A percentile compares a stretch with the other conserved stretches of the same genome.
These are phyloP conservation scores for Choreutis nemorana DNA, from an alignment of 2,888 invertebrate species.

Conservation along the genomic window DNA sequence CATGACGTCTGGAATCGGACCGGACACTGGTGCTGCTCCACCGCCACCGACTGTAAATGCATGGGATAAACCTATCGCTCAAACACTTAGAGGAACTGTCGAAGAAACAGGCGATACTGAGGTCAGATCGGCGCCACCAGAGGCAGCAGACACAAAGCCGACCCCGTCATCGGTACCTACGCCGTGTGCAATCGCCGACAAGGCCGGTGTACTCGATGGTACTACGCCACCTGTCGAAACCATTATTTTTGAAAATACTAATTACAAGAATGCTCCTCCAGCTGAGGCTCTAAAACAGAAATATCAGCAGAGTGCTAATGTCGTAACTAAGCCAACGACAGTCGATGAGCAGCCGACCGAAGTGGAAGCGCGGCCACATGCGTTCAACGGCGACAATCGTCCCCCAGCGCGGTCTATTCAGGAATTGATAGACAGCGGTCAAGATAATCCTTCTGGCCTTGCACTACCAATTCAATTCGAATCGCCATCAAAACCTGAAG, in stretches of 20 bases:
- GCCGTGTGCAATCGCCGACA: constrained; percentile 39
- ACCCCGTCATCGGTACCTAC: constrained; percentile 19
- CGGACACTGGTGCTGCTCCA: constrained; percentile 64
- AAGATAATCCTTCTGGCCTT: constrained; percentile 49
- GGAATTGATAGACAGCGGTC: constrained; percentile 47
- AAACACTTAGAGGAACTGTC: constrained; percentile 69
- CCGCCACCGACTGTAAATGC: constrained; percentile 81
- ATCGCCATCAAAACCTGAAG: constrained; percentile 69
- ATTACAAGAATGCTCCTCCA: constrained; percentile 81
- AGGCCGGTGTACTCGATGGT: constrained; percentile 72
- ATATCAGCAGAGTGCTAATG: constrained; percentile 53
- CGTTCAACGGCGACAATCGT: constrained; percentile 52
- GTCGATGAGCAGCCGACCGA: constrained; percentile 59
- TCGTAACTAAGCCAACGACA: constrained; percentile 42
- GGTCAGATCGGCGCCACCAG: constrained; percentile 53
- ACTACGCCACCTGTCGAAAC: constrained; percentile 85
- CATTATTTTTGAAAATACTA: constrained; percentile 91
- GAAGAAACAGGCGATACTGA: constrained; percentile 51
- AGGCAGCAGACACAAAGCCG: constrained; percentile 35
- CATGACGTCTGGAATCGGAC: constrained; percentile 42
- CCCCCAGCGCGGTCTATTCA: constrained; percentile 49
- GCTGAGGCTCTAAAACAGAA: constrained; percentile 72
- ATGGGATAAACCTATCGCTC: constrained; percentile 86
- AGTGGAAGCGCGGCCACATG: constrained; percentile 45
- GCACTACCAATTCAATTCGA: constrained; percentile 75